Evolutionary conservation across 1,140 invertebrate genomes (phyloP).

Genomic region (Glomeris maerens): DNA sequence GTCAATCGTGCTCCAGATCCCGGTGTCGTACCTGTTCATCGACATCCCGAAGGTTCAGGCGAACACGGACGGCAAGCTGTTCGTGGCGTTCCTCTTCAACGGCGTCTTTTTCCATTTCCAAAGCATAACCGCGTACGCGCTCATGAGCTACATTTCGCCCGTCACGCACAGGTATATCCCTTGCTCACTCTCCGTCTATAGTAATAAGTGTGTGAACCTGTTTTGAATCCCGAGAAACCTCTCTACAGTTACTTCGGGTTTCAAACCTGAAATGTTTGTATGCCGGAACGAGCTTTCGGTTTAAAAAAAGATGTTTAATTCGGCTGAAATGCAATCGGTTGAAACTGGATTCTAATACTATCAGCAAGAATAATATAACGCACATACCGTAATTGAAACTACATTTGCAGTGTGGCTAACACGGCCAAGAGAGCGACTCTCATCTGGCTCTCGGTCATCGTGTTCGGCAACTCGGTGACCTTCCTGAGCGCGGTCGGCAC

Average conservation of each 20-base stretch:
- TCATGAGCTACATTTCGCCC: constrained; percentile 73
- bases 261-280: background rate
- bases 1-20: constrained; percentile 63
- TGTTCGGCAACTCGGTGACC: constrained; percentile 67
- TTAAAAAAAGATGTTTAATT: no score
- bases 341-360: constrained; percentile 4
- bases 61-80: constrained; percentile 36
- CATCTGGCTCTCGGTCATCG: constrained; percentile 64
- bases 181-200: background rate
- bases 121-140: constrained; percentile 69
- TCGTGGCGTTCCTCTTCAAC: constrained; percentile 52
- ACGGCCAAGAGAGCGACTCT: constrained; percentile 68
- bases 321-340: no score
- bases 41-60: constrained; percentile 38
- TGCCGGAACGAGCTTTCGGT: no score
- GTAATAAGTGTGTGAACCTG: no score
- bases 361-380: no score
- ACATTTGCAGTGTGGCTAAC: constrained; percentile 66
- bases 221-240: constrained; percentile 10
- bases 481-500: constrained; percentile 60
- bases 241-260: constrained; percentile 5
- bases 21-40: constrained; percentile 51
- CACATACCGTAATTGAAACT: no score
- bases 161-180: constrained; percentile 61
- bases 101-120: constrained; percentile 75